Evolutionary conservation across 2,888 invertebrate species (phyloP).

Genomic region (Sphaeridia pumilis): DNA sequence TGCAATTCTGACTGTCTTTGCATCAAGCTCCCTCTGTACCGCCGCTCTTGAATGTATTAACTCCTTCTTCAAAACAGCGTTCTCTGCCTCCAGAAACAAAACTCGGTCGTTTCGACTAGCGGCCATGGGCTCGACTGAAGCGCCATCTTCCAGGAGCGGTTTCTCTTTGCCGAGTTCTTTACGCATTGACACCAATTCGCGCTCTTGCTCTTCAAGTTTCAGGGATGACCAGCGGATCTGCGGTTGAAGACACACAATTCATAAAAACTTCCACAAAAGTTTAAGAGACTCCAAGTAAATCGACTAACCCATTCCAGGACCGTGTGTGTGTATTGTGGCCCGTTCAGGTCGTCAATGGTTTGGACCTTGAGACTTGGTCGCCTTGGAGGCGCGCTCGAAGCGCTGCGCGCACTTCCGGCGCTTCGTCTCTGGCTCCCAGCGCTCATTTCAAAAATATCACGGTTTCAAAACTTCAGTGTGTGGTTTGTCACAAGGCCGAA

Average conservation of each 20-base stretch:
- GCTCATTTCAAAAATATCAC: no score
- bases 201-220: neutral
- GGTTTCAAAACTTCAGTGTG: no score
- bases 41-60: neutral
- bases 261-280: no score
- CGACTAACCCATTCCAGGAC: neutral
- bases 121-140: neutral
- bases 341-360: neutral
- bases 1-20: neutral
- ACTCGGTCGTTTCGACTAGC: no score
- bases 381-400: neutral
- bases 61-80: neutral
- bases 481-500: no score
- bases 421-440: conserved; percentile 1
- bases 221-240: conserved; percentile 1
- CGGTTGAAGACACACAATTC: neutral
- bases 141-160: neutral
- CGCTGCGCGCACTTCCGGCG: neutral
- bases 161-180: neutral
- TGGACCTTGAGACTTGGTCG: neutral
- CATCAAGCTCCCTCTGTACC: neutral
- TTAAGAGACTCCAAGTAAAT: no score
- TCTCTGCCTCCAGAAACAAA: neutral
- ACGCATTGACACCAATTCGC: neutral
- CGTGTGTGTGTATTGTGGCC: neutral